Evolutionary conservation across 1,140 invertebrate species (phyloP).

Genomic region (Drosophila biarmipes): DNA sequence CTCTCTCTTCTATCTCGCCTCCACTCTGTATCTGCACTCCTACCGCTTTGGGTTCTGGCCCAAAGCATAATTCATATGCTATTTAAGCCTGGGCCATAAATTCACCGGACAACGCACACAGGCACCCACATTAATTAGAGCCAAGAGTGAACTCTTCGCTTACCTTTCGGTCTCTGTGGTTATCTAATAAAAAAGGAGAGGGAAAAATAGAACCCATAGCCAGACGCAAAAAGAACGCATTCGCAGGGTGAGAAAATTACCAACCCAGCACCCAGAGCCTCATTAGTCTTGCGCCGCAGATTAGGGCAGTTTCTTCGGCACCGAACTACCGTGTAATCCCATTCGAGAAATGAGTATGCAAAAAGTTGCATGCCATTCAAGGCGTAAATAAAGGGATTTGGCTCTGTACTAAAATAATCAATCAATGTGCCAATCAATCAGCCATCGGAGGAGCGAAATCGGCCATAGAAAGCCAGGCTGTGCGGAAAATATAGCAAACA

Average conservation of each 20-base stretch:
- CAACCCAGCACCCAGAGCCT: conserved; percentile 19
- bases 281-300: conserved; percentile 31
- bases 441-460: conserved; percentile 48
- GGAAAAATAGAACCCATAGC: conserved; percentile 12
- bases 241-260: conserved; percentile 5
- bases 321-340: conserved; percentile 9
- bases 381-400: conserved; percentile 50
- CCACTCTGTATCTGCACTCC: not conserved
- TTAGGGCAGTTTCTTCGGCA: conserved; percentile 7
- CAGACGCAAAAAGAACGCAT: conserved; percentile 2
- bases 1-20: conserved; percentile 19
- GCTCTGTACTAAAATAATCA: conserved; percentile 62
- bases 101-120: conserved; percentile 51
- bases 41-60: conserved; percentile 22
- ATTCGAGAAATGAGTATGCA: conserved; percentile 22
- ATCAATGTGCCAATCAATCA: conserved; percentile 81
- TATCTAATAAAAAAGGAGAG: conserved; percentile 27
- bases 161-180: conserved; percentile 34
- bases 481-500: conserved; percentile 35
- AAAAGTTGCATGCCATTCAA: conserved; percentile 24
- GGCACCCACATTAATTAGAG: conserved; percentile 73
- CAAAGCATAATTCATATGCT: conserved; percentile 78
- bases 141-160: conserved; percentile 49
- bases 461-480: conserved; percentile 60
- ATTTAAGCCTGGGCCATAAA: conserved; percentile 77